Evolutionary conservation across 1,140 invertebrate species (phyloP).

Genomic region (Cephus cinctus): DNA sequence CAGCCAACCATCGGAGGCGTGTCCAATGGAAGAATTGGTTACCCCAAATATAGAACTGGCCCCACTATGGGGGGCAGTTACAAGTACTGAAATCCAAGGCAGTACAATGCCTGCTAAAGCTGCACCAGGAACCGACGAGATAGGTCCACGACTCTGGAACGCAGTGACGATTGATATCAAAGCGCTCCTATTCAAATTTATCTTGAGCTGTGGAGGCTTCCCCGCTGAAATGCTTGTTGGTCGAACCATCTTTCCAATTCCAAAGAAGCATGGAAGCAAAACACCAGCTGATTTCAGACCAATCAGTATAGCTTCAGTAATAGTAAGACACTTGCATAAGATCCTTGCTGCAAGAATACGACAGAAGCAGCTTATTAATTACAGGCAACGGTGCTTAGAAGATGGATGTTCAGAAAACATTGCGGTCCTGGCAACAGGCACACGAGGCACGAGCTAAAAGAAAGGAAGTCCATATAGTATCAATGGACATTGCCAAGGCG

Average conservation of each 20-base stretch:
- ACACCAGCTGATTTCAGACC: conserved; percentile 16
- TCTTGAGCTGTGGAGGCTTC: conserved; percentile 5
- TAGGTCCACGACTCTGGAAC: conserved; percentile 9
- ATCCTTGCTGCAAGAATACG: conserved; percentile 13
- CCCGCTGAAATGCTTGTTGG: not conserved
- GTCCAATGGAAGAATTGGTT: not conserved
- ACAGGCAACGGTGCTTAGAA: conserved; percentile 14
- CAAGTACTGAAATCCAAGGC: not conserved
- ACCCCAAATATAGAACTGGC: not conserved
- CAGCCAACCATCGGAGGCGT: not conserved
- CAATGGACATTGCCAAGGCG: conserved; percentile 22
- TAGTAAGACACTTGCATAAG: conserved; percentile 19
- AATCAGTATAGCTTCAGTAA: conserved; percentile 16
- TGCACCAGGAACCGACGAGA: conserved; percentile 15
- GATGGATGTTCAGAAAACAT: conserved; percentile 22
- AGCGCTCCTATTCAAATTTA: conserved; percentile 15
- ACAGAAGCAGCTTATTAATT: not conserved
- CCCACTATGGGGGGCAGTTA: not conserved
- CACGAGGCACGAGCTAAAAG: not conserved
- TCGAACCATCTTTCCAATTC: conserved; percentile 23
- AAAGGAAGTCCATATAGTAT: conserved; percentile 16
- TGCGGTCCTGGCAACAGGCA: conserved; percentile 3
- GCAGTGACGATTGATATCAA: conserved; percentile 3
- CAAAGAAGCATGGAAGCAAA: conserved; percentile 18
- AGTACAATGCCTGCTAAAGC: conserved; percentile 3